Conservation (phyloP, 1,140 invertebrate genomes). For the Cherax quadricarinatus region DNA sequence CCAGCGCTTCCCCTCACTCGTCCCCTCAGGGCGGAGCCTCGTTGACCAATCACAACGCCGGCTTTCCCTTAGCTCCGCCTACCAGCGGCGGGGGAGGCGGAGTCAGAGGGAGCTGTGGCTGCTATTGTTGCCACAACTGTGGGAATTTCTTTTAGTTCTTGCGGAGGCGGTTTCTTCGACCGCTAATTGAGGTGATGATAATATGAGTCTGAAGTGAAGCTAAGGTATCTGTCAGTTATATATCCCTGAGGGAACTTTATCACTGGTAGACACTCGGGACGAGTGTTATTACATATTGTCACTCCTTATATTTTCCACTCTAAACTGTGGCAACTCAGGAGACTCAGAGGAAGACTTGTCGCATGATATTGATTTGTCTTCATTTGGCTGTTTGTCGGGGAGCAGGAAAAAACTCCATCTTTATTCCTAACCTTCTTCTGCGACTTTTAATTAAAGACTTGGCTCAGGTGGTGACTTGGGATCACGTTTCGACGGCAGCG, state of each 20-base stretch:
- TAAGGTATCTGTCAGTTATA: slow-evolving; percentile 14
- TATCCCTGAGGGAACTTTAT: slow-evolving; percentile 1
- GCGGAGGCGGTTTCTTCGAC: slow-evolving; percentile 23
- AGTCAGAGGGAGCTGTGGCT: not conserved
- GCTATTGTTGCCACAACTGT: slow-evolving; percentile 26
- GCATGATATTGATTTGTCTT: slow-evolving; percentile 56
- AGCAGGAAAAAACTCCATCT: slow-evolving; percentile 35
- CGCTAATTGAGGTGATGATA: slow-evolving; percentile 37
- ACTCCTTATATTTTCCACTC: not conserved
- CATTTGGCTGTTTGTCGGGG: slow-evolving; percentile 43
- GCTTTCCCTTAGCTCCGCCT: slow-evolving; percentile 8
- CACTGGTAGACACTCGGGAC: not conserved
- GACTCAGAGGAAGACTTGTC: slow-evolving; percentile 41
- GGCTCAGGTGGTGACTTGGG: slow-evolving; percentile 20
- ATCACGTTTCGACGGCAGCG: slow-evolving; percentile 26
- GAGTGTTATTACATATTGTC: not conserved
- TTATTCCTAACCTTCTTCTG: slow-evolving; percentile 40
- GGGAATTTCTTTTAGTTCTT: slow-evolving; percentile 30
- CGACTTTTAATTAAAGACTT: slow-evolving; percentile 50
- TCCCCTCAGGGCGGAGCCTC: slow-evolving; percentile 44
- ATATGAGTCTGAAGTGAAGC: slow-evolving; percentile 46
- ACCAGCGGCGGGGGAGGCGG: slow-evolving; percentile 10
- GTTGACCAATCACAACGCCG: not conserved
- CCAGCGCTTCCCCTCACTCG: slow-evolving; percentile 46
- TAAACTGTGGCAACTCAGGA: not conserved